Conservation (phyloP, 2,797 vertebrate species). For the Chrysolophus pictus region DNA sequence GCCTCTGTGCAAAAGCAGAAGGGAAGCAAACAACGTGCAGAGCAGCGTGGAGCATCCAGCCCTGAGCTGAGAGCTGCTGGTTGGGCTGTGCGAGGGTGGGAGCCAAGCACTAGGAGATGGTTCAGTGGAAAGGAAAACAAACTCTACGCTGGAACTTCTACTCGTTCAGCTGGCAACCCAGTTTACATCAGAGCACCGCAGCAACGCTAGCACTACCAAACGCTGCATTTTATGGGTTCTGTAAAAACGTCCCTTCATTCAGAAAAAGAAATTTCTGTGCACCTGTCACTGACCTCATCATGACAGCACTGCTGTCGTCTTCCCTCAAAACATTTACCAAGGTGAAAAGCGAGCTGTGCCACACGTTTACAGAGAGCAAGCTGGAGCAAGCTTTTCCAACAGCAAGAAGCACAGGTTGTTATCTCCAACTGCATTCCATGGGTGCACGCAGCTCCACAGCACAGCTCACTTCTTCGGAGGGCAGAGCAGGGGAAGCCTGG, state of each 20-base stretch:
- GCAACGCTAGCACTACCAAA: background rate
- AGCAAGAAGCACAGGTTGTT: background rate
- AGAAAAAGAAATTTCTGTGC: background rate
- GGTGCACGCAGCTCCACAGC: background rate
- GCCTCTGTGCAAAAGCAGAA: background rate
- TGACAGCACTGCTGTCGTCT: background rate
- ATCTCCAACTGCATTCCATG: background rate
- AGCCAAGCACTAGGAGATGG: background rate
- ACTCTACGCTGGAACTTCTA: background rate
- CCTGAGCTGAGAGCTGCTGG: background rate
- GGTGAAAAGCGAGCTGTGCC: background rate
- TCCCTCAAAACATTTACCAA: background rate
- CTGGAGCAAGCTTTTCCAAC: background rate
- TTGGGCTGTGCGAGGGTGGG: background rate
- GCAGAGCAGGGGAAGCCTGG: background rate
- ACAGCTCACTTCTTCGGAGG: background rate
- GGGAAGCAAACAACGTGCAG: rapidly evolving
- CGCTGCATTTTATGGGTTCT: background rate
- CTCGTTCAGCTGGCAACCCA: background rate
- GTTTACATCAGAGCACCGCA: background rate
- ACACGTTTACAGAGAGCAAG: background rate
- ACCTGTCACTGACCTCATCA: background rate
- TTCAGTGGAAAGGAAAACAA: conserved; percentile 11
- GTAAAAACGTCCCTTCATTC: background rate
- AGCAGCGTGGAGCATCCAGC: rapidly evolving